Evolutionary conservation across 2,113 vertebrate species (phyloP), one percentile per base, ranked within the genome.

Genomic region (Cercocebus atys): DNA sequence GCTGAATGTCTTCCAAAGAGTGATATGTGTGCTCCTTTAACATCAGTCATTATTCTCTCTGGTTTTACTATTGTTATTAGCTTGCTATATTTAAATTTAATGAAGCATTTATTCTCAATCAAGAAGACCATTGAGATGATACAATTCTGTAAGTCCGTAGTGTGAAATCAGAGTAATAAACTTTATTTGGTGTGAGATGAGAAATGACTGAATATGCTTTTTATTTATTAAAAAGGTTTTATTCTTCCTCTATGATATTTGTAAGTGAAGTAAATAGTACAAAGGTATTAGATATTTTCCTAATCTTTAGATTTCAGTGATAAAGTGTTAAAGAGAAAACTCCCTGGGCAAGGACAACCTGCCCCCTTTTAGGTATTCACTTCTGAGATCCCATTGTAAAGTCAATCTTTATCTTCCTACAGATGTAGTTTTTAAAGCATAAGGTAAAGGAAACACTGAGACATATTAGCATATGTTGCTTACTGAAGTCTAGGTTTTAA

Each of bases 41-140:
- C 92, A 43, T 75, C 40, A 90, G 72, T 55, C 96, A 88, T 98
- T 93, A 94, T 94, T 96, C 92, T 95, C 50, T 86, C 83, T 95
- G 68, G 59, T 93, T 97, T 98, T 97, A 95, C 70, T 93, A 90
- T 95, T 96, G 83, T 96, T 97, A 94, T 97, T 97, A 93, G 87
- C 25, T 96, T 96, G 81, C 92, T 96, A 80, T 98, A 97, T 97
- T 97, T 97, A 97, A 97, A 97, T 96, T 97, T 96, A 97, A 98
- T 98, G 97, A 97, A 94, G 87, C 97, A 97, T 97, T 98, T 96
- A 96, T 97, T 97, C 95, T 96, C 97, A 97, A 95, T 98, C 97
- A 96, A 92, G 61, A 93, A 97, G 93, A 96, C 57, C 84, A 95
- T 76, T 96, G 88, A 93, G 80, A 97, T 97, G 87, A 97, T 97